Evolutionary conservation across 2,797 vertebrate genomes (phyloP), one percentile per base, ranked within the genome.

Genomic region (Geotrypetes seraphini): DNA sequence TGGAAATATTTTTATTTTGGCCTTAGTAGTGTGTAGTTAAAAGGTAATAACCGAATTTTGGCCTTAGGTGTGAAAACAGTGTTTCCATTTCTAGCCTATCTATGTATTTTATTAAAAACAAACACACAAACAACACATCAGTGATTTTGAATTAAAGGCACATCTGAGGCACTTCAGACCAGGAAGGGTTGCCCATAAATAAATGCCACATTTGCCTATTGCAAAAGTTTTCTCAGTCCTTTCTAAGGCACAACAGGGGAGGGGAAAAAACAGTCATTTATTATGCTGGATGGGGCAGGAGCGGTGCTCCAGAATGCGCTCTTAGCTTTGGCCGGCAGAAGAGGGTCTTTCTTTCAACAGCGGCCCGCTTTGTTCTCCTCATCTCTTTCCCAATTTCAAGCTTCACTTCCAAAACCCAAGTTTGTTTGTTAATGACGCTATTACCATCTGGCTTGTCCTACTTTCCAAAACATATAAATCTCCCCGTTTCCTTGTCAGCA

Each of bases 341-440:
- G 63, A 71, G 63, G 58, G 63, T 64, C 39, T 66, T 49, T 49
- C 58, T 60, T 60, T 40, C 33, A 85, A 83, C 82, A 88, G 81
- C 79, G 79, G 62, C 60, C 60, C 51, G 48, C 75, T 83, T 88
- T 88, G 84, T 87, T 83, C 79, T 69, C 72, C 49, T 33, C 61
- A 69, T 74, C 79, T 75, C 79, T 73, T 66, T 73, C 83, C 79
- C 75, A 66, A 78, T 73, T 82, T 84, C 81, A 84, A 84, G 80
- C 83, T 83, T 80, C 75, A 78, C 76, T 81, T 71, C 71, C 72
- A 65, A 70, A 67, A 71, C 79, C 81, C 66, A 80, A 81, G 69
- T 84, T 80, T 84, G 75, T 85, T 79, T 84, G 82, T 83, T 83
- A 81, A 82, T 81, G 83, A 81, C 76, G 74, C 75, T 81, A 76